Evolutionary conservation across 2,113 vertebrate species (phyloP), one percentile per base, ranked within the genome.

Genomic region (Odobenus rosmarus): DNA sequence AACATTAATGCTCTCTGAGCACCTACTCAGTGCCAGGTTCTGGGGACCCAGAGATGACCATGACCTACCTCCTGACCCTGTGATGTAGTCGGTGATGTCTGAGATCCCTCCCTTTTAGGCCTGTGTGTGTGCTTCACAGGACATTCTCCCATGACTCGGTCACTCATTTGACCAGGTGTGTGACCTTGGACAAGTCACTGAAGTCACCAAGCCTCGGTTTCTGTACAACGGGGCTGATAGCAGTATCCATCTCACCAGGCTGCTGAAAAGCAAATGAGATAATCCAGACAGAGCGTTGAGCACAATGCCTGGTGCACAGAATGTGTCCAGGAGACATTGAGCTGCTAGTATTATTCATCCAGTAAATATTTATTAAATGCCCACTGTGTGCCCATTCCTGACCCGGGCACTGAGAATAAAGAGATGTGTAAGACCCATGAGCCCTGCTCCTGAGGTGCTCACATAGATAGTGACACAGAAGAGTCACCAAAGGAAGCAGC

Each of bases 91-190:
- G 53, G 21, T 42, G 51, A 42, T 53, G n/a, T 69, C 42, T 19
- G 74, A 46, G 74, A 15, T 19, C 24, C 31, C 24, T 51, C 21
- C 79, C 33, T 72, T 64, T 36, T 19, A 15, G 74, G 2, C 16
- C 42, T 28, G 31, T 0, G 0, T 1, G 1, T 19, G 4, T 31
- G 81, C 31, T 46, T 36, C 64, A 31, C 5, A 0, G 14, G 24
- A 26, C 1, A 11, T 39, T 55, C 79, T 12, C n/a, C 36, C 0
- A 0, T 53, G 53, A 57, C 10, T 14, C 1, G 14, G n/a, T 24
- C 24, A 26, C 21, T 72, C 36, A 15, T 81, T 86, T 86, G 12
- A 62, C 51, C 10, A n/a, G 84, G 39, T 13, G 18, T 46, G 24
- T 72, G 90, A n/a, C 59, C 39, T 89, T 39, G 53, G 26, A 51